Evolutionary conservation across 2,797 vertebrate genomes (phyloP).

Genomic region (Tamandua tetradactyla): DNA sequence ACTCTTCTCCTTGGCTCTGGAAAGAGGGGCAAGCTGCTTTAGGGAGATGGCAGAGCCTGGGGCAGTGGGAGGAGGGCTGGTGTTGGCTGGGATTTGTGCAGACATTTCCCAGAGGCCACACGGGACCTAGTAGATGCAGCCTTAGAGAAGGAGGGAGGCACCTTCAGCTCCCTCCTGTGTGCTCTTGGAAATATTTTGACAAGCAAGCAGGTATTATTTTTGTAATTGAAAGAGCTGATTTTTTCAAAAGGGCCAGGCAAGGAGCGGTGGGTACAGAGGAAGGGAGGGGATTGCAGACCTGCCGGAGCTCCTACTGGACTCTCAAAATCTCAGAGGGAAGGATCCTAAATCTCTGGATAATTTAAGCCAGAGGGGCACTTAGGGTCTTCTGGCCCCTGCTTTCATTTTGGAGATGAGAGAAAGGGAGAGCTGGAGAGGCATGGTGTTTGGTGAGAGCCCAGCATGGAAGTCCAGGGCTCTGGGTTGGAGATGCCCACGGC

Average conservation of each 20-base stretch:
- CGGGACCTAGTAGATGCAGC: background rate
- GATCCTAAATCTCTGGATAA: background rate
- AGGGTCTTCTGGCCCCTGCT: background rate
- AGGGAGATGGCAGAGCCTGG: background rate
- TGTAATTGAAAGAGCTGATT: background rate
- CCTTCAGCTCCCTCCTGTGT: background rate
- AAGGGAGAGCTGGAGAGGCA: background rate
- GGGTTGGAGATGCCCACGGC: no score
- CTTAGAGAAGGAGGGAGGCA: background rate
- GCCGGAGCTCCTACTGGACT: background rate
- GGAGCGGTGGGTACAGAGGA: background rate
- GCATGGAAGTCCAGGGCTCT: no score
- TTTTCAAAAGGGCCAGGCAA: background rate
- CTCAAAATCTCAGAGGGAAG: background rate
- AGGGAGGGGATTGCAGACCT: background rate
- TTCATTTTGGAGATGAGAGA: background rate
- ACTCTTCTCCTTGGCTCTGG: background rate
- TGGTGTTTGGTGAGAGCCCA: background rate
- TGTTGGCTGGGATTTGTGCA: background rate
- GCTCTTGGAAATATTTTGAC: slow-evolving; percentile 25
- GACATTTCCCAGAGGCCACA: background rate
- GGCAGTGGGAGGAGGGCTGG: no score
- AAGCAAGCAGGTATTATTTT: background rate
- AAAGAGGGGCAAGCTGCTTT: background rate
- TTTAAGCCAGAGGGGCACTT: no score